phyloP scores from a whole-genome alignment of 2,888 invertebrate species.

The Capitulum mitella region DNA sequence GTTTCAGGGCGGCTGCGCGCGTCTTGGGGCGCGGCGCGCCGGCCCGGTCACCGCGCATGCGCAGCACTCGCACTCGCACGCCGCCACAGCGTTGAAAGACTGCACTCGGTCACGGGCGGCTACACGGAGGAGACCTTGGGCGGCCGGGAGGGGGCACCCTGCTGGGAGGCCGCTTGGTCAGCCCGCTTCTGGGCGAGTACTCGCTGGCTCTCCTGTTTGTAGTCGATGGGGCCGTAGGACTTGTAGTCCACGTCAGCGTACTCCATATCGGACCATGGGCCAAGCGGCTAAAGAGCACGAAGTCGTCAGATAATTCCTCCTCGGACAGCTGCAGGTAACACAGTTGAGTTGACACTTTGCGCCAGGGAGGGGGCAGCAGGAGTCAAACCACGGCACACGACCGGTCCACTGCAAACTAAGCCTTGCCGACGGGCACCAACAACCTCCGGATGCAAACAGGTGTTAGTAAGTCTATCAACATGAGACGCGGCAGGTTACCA shows the following conservation, averaged over 20 bases:
- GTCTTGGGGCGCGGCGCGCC: background rate
- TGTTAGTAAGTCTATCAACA: background rate
- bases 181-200: constrained; percentile 16
- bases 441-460: background rate
- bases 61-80: background rate
- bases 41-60: no score
- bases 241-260: constrained; percentile 85
- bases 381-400: constrained; percentile 5
- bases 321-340: constrained; percentile 12
- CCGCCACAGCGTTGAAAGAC: background rate
- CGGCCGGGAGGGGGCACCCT: background rate
- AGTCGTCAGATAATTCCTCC: constrained; percentile 21
- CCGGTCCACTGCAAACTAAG: background rate
- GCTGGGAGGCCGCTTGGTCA: background rate
- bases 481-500: background rate
- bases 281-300: constrained; percentile 21
- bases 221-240: constrained; percentile 85
- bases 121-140: constrained; percentile 14
- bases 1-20: background rate
- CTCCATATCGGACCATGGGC: constrained; percentile 61
- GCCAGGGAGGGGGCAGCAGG: background rate
- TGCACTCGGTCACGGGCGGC: background rate
- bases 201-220: constrained; percentile 57
- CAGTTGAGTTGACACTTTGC: background rate
- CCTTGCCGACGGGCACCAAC: background rate